Evolutionary conservation across 1,140 invertebrate genomes (phyloP), one percentile per base, ranked within the genome.

Genomic region (Nebria ingens): DNA sequence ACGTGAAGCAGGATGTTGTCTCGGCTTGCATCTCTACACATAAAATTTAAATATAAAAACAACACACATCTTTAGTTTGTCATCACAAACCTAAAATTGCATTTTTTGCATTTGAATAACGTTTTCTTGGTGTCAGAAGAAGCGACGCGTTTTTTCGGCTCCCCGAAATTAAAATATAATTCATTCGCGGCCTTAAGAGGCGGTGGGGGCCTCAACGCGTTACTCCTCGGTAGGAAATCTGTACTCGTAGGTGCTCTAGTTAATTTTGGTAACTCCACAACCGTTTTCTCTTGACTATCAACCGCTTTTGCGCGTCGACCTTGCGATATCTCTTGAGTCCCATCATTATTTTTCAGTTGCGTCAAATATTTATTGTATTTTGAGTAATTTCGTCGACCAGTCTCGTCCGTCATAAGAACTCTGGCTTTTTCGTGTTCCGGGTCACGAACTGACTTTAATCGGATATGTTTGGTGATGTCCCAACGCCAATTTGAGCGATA

Each of bases 381-480:
- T 63, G 89, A 88, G 70, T 93, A 94, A 71, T 95, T 93, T 56
- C 89, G 76, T 58, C 89, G 77, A 6, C 92, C 92, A 38, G 90
- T 91, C 73, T 93, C 90, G 68, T 93, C 89, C 51, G 91, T 93
- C 79, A 93, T 88, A 57, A 94, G 73, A 51, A 93, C 87, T 70
- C 86, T 85, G 38, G 86, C 83, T 53, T 76, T 79, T 61, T 80
- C 79, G 69, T 94, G 89, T 34, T 82, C 81, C 54, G 81, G 79
- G 75, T 94, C 91, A 55, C 87, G 76, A 13, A 85, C 84, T 13
- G 86, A 85, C 76, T 92, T 93, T 62, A 93, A 74, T 67, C 89
- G 86, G 55, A 96, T 95, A 70, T 97, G 93, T 74, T 96, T 96
- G 40, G 90, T 93, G 56, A 97, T 93, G 73, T 94, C 91, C 91